These are phyloP conservation scores for Brevimyrus niger DNA, from an alignment of 2,113 vertebrate genomes.

Conservation along the genomic window DNA sequence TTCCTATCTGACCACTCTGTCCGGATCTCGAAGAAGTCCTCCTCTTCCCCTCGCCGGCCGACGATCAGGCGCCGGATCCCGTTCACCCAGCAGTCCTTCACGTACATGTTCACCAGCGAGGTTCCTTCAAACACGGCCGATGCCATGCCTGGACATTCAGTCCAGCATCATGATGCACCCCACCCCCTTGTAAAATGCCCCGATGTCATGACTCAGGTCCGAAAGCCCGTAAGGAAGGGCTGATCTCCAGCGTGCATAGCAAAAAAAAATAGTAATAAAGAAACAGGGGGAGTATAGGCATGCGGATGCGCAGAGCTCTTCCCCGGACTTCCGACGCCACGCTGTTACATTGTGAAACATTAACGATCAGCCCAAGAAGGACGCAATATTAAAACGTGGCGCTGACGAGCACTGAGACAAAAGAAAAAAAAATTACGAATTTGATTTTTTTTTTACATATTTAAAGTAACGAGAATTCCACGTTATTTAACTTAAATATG, in stretches of 20 bases:
- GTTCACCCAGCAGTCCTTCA: constrained; percentile 95
- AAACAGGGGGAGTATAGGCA: not conserved
- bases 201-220: not conserved
- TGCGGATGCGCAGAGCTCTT: not conserved
- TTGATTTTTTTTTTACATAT: not conserved
- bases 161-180: constrained; percentile 45
- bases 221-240: not conserved
- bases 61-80: constrained; percentile 85
- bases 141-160: constrained; percentile 69
- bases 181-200: not conserved
- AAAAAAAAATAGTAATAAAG: not conserved
- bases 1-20: constrained; percentile 97
- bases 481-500: not conserved
- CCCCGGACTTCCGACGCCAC: constrained; percentile 28
- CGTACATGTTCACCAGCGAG: constrained; percentile 95
- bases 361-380: constrained; percentile 35
- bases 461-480: not conserved
- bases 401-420: constrained; percentile 21
- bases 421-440: not conserved
- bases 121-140: constrained; percentile 95
- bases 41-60: constrained; percentile 79
- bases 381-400: constrained; percentile 53
- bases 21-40: constrained; percentile 91
- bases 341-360: not conserved
- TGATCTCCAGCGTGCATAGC: not conserved